These are phyloP conservation scores for Seriola quinqueradiata DNA, from an alignment of 2,113 vertebrate species.

Conservation along the genomic window DNA sequence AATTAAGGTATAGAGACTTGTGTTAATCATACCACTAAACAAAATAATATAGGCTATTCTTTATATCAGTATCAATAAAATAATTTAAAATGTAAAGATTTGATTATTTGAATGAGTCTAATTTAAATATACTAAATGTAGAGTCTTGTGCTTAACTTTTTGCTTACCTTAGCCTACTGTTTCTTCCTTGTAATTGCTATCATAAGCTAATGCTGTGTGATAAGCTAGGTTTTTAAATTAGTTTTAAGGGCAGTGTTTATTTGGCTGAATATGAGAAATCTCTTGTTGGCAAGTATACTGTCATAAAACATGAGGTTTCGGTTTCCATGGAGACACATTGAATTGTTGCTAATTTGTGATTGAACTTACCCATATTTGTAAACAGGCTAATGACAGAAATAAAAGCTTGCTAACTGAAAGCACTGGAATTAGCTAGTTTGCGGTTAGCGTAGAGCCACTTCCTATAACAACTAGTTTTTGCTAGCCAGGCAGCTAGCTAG, in stretches of 20 bases:
- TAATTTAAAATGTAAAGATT: not conserved
- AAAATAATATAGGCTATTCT: not conserved
- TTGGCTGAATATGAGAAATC: constrained; percentile 12
- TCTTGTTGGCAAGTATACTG: not conserved
- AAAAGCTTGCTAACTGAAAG: too few species aligned
- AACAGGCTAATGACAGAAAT: not conserved
- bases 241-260: not conserved
- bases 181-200: not conserved
- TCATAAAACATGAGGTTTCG: not conserved
- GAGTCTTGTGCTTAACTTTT: too few species aligned
- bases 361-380: not conserved
- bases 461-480: too few species aligned
- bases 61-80: not conserved
- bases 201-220: not conserved
- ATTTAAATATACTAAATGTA: not conserved
- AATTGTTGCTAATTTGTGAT: not conserved
- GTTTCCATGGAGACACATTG: not conserved
- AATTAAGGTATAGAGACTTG: too few species aligned
- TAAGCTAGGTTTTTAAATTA: not conserved
- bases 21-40: not conserved
- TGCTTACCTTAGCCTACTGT: not conserved
- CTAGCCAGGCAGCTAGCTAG: too few species aligned
- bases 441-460: too few species aligned
- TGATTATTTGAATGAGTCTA: not conserved
- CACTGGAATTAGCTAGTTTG: too few species aligned